These are phyloP conservation scores for Sus cebifrons DNA, from an alignment of 2,797 vertebrate species.

Conservation along the genomic window DNA sequence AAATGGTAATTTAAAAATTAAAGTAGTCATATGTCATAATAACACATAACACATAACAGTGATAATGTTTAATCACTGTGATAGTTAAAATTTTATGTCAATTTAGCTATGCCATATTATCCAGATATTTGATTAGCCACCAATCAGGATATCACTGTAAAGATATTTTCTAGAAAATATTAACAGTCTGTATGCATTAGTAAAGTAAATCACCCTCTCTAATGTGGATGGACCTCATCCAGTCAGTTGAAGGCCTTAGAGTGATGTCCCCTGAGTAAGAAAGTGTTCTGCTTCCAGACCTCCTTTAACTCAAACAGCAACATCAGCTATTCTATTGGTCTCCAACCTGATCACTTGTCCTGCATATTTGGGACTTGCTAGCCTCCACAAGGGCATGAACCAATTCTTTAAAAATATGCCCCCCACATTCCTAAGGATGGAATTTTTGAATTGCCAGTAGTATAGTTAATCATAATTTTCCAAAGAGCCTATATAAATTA, in stretches of 20 bases:
- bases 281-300: background rate
- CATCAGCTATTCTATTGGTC: fast-evolving
- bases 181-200: background rate
- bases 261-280: background rate
- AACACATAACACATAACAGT: background rate
- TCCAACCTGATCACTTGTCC: background rate
- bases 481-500: background rate
- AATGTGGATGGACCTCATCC: background rate
- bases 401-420: conserved; percentile 1
- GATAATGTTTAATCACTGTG: background rate
- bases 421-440: background rate
- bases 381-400: background rate
- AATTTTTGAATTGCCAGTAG: background rate
- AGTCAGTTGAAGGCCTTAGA: background rate
- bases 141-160: background rate
- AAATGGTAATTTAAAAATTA: conserved; percentile 22
- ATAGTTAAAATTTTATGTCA: background rate
- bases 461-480: background rate
- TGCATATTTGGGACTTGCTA: background rate
- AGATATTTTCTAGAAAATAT: background rate
- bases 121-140: background rate
- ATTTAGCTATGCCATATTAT: background rate
- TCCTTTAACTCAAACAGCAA: background rate
- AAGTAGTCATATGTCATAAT: background rate
- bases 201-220: background rate